Evolutionary conservation across 1,140 invertebrate species (phyloP).

Genomic region (Drosophila athabasca): DNA sequence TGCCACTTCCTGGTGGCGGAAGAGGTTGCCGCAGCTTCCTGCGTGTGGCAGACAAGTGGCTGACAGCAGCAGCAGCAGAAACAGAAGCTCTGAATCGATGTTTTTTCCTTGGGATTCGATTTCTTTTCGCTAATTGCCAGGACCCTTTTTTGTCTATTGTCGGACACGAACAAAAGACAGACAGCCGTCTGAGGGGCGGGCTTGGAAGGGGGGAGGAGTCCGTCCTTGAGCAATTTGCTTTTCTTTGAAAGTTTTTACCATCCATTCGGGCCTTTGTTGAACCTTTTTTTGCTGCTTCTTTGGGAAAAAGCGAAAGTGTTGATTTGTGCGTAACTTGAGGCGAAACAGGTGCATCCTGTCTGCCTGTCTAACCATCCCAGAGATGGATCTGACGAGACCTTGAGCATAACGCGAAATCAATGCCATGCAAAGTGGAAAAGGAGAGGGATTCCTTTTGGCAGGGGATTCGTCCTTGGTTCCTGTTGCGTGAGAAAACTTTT

Average conservation of each 20-base stretch:
- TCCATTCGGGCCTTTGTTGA: neutral
- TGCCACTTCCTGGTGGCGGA: constrained; percentile 14
- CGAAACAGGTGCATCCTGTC: constrained; percentile 71
- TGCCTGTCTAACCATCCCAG: neutral
- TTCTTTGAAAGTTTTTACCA: neutral
- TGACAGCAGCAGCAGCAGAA: neutral
- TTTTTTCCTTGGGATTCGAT: constrained; percentile 43
- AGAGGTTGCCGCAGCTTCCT: constrained; percentile 38
- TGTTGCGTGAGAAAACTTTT: constrained; percentile 43
- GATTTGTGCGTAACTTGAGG: constrained; percentile 65
- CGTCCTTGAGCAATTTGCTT: constrained; percentile 19
- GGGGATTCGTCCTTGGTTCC: constrained; percentile 6
- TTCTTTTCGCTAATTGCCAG: constrained; percentile 52
- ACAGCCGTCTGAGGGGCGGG: no score
- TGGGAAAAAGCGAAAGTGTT: constrained; percentile 69
- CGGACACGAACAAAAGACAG: constrained; percentile 16
- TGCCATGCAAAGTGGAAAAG: constrained; percentile 20
- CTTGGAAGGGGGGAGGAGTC: no score
- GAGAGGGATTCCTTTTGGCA: constrained; percentile 32
- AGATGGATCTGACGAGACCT: constrained; percentile 29
- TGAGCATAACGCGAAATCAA: constrained; percentile 10
- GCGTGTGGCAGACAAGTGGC: constrained; percentile 54
- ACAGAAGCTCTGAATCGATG: neutral
- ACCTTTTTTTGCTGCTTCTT: constrained; percentile 10
- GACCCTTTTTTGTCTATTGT: constrained; percentile 18